Conservation (phyloP, 2,113 vertebrate genomes). For the Hippocampus comes region DNA sequence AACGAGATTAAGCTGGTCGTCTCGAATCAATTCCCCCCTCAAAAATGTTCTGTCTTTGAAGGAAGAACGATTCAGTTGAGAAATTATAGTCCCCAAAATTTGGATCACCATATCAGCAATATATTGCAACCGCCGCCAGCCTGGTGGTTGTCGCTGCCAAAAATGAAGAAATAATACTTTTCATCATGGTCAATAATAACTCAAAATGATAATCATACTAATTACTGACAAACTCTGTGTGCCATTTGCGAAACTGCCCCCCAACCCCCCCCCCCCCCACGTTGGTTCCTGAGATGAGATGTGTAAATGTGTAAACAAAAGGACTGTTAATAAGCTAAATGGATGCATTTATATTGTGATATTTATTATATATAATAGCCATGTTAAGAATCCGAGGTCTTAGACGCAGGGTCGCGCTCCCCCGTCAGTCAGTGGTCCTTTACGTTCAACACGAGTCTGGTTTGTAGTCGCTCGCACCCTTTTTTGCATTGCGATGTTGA, state of each 20-base stretch:
- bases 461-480: conserved; percentile 58
- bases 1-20: conserved; percentile 28
- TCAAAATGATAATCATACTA: background rate
- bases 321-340: conserved; percentile 74
- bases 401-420: conserved; percentile 58
- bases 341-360: conserved; percentile 74
- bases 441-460: conserved; percentile 58
- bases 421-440: conserved; percentile 28
- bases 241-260: conserved; percentile 5
- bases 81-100: conserved; percentile 26
- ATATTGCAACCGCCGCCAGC: conserved; percentile 31
- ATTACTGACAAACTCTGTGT: conserved; percentile 14
- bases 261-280: no score
- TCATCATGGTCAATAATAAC: conserved; percentile 19
- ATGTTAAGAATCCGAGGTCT: conserved; percentile 64
- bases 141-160: background rate
- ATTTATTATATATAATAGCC: conserved; percentile 69
- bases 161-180: background rate
- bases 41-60: background rate
- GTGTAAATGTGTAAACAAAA: conserved; percentile 73
- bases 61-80: conserved; percentile 19
- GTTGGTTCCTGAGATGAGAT: conserved; percentile 54
- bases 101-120: conserved; percentile 31
- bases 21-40: conserved; percentile 7
- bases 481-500: conserved; percentile 69